phyloP scores from a whole-genome alignment of 1,140 invertebrate genomes.

The Palaemon carinicauda region DNA sequence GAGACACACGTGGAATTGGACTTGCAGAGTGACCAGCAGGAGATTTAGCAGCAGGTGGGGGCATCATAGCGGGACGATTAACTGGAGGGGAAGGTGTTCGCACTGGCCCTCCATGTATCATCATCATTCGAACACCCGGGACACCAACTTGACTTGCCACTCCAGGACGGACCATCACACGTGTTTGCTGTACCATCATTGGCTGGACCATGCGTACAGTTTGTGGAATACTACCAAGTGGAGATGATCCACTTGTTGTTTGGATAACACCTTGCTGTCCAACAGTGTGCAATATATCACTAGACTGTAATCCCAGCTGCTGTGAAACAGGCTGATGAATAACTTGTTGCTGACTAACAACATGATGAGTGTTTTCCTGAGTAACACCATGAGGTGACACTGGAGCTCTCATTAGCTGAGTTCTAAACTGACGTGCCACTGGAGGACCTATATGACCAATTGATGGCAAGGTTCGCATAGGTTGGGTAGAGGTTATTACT shows the following conservation, averaged over 20 bases:
- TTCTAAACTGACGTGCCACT: constrained; percentile 39
- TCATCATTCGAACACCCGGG: constrained; percentile 47
- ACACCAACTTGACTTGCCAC: constrained; percentile 3
- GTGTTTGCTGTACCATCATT: constrained; percentile 48
- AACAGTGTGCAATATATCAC: constrained; percentile 30
- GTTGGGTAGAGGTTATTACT: background rate
- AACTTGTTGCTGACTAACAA: constrained; percentile 45
- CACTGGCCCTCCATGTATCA: constrained; percentile 47
- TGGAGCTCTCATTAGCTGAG: constrained; percentile 41
- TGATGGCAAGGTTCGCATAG: constrained; percentile 37
- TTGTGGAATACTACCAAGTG: constrained; percentile 26
- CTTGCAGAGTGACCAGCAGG: constrained; percentile 51
- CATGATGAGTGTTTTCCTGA: constrained; percentile 17
- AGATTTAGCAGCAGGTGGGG: constrained; percentile 52
- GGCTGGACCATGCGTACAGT: constrained; percentile 50
- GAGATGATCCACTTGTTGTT: constrained; percentile 29
- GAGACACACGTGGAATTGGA: constrained; percentile 48
- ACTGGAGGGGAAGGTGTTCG: constrained; percentile 49
- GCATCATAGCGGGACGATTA: constrained; percentile 48
- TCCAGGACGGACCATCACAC: constrained; percentile 45
- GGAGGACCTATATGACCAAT: constrained; percentile 29
- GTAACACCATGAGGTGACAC: constrained; percentile 12
- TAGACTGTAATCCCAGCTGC: constrained; percentile 29
- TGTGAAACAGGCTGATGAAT: constrained; percentile 38
- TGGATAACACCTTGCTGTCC: constrained; percentile 38